A percentile compares a stretch with the other conserved stretches of the same genome.
Evolutionary conservation across 2,797 vertebrate genomes (phyloP).

Genomic region (Austrolebias charrua): DNA sequence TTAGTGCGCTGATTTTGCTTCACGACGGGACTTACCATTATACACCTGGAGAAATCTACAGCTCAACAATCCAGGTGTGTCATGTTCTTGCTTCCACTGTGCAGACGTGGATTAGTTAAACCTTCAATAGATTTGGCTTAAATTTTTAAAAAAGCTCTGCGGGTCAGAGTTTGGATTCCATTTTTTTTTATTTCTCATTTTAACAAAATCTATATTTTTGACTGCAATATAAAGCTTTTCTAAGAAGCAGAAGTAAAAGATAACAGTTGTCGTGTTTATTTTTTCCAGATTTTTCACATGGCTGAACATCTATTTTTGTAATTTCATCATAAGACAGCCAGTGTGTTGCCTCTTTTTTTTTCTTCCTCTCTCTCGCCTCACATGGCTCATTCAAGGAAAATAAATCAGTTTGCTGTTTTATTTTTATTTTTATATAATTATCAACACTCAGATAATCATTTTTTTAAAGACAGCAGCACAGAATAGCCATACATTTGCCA

Average conservation of each 20-base stretch:
- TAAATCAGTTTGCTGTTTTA: not conserved
- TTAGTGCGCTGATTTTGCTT: slow-evolving; percentile 64
- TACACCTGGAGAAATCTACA: slow-evolving; percentile 59
- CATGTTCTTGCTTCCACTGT: slow-evolving; percentile 3
- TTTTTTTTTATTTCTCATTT: slow-evolving; percentile 3
- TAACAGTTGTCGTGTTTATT: slow-evolving; percentile 16
- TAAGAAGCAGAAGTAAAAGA: slow-evolving; percentile 17
- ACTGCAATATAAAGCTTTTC: slow-evolving; percentile 13
- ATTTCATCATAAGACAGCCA: slow-evolving; percentile 31
- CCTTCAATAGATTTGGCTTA: slow-evolving; percentile 10
- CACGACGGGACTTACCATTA: slow-evolving; percentile 29
- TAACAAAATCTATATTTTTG: slow-evolving; percentile 2
- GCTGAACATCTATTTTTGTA: slow-evolving; percentile 22
- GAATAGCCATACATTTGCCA: not conserved
- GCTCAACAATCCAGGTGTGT: slow-evolving; percentile 51
- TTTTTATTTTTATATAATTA: slow-evolving; percentile 1
- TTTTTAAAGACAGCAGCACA: slow-evolving; percentile 16
- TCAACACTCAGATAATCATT: not conserved
- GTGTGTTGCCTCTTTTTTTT: slow-evolving; percentile 7
- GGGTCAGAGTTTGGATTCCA: slow-evolving; percentile 8
- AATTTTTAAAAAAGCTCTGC: slow-evolving; percentile 11
- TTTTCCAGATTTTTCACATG: slow-evolving; percentile 22
- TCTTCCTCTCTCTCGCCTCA: slow-evolving; percentile 17
- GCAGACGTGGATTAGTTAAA: slow-evolving; percentile 22
- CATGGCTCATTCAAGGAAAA: slow-evolving; percentile 5